Evolutionary conservation across 2,888 invertebrate genomes (phyloP).

Genomic region (Tridacna crocea): DNA sequence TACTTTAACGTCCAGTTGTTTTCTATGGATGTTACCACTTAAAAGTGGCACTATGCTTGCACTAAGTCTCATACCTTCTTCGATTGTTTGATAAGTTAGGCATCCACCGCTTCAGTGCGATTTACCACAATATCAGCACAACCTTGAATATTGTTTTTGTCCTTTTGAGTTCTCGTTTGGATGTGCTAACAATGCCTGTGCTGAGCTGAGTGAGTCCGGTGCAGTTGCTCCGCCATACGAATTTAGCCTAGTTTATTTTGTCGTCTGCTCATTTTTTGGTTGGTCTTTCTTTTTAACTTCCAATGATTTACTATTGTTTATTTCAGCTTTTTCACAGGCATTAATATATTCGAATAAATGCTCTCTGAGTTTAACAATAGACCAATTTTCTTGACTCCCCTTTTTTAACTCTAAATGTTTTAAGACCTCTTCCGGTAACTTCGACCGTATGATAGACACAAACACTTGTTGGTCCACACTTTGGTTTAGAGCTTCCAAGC

Average conservation of each 20-base stretch:
- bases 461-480: slow-evolving; percentile 24
- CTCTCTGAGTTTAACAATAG: no score
- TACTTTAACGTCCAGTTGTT: no score
- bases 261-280: slow-evolving; percentile 14
- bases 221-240: neutral
- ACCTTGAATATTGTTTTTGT: neutral
- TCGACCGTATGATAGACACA: no score
- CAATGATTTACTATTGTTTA: neutral
- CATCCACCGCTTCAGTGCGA: slow-evolving; percentile 40
- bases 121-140: slow-evolving; percentile 31
- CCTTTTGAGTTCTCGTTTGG: neutral
- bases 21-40: slow-evolving; percentile 9
- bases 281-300: neutral
- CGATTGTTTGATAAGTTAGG: slow-evolving; percentile 23
- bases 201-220: neutral
- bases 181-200: neutral
- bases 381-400: no score
- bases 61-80: slow-evolving; percentile 17
- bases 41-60: slow-evolving; percentile 31
- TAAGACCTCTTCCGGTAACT: no score
- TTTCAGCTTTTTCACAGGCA: slow-evolving; percentile 33
- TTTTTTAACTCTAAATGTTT: no score
- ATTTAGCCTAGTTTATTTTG: neutral
- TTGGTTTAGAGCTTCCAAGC: slow-evolving; percentile 24
- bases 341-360: slow-evolving; percentile 30